Evolutionary conservation across 2,797 vertebrate species (phyloP), one percentile per base, ranked within the genome.

Genomic region (Sebastes diploproa): DNA sequence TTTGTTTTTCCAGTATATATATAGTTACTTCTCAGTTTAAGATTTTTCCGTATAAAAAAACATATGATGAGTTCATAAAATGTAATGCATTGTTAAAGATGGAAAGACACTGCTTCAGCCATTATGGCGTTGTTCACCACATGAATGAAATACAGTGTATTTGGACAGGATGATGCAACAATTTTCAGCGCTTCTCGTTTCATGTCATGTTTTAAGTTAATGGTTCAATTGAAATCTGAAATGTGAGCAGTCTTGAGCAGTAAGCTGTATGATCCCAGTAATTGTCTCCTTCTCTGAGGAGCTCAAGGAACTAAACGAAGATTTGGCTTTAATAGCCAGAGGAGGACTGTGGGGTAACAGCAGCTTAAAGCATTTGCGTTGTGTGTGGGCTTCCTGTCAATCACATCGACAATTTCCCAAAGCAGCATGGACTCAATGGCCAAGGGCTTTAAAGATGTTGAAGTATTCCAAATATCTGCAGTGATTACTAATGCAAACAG

Each of bases 401-500:
- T 86, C 56, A 76, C 22, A 60, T 2, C 29, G 50, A 75, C 18
- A 38, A 62, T 64, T 29, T 78, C 52, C n/a, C 11, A 73, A 62
- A 84, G 66, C 46, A 82, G 46, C 46, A 50, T 38, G 46, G 59
- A 75, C 67, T 60, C 58, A 67, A 12, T 58, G 25, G 25, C n/a
- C 42, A 72, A 77, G 12, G n/a, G 54, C 22, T 60, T 71, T 68
- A 75, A 82, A 86, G 56, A 78, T 75, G 27, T 11, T 63, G 13
- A 87, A 72, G 67, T 78, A 85, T 80, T 87, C 46, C 65, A 88
- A 83, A 82, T 66, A 85, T 82, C 77, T 87, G 62, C 58, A 80
- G 59, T 76, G 14, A 65, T 72, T 72, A 60, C 66, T 66, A 69
- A 81, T 79, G 66, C 71, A 78, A 82, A 77, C 65, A 42, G 22